These are phyloP conservation scores for Spisula solida DNA, from an alignment of 2,888 invertebrate genomes.

Conservation along the genomic window DNA sequence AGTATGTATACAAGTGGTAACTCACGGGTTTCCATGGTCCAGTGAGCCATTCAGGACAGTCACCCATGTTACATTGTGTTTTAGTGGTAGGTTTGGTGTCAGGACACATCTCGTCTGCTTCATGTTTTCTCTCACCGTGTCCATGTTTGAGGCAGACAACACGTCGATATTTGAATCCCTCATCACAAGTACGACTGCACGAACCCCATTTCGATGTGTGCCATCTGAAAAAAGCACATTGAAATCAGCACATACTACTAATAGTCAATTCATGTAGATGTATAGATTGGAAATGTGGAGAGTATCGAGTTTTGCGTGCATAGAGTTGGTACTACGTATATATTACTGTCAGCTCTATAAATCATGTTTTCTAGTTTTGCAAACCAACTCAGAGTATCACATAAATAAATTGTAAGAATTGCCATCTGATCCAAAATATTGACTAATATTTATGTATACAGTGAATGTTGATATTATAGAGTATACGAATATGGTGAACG, in stretches of 20 bases:
- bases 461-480: no score
- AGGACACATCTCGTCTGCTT: slow-evolving; percentile 51
- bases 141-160: slow-evolving; percentile 62
- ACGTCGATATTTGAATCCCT: slow-evolving; percentile 59
- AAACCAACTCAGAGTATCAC: no score
- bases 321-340: no score
- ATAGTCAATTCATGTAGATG: no score
- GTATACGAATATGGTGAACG: no score
- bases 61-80: slow-evolving; percentile 58
- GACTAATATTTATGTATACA: no score
- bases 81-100: slow-evolving; percentile 57
- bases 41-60: slow-evolving; percentile 70
- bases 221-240: slow-evolving; percentile 53
- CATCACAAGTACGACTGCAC: slow-evolving; percentile 68
- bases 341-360: no score
- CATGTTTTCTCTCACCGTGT: slow-evolving; percentile 43
- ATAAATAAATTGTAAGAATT: no score
- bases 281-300: no score
- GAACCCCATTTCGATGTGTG: slow-evolving; percentile 70
- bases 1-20: not conserved
- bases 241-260: not conserved
- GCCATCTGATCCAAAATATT: no score
- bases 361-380: no score
- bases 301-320: no score
- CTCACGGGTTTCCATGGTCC: slow-evolving; percentile 69